Evolutionary conservation across 2,797 vertebrate genomes (phyloP), one percentile per base, ranked within the genome.

Genomic region (Champsocephalus gunnari): DNA sequence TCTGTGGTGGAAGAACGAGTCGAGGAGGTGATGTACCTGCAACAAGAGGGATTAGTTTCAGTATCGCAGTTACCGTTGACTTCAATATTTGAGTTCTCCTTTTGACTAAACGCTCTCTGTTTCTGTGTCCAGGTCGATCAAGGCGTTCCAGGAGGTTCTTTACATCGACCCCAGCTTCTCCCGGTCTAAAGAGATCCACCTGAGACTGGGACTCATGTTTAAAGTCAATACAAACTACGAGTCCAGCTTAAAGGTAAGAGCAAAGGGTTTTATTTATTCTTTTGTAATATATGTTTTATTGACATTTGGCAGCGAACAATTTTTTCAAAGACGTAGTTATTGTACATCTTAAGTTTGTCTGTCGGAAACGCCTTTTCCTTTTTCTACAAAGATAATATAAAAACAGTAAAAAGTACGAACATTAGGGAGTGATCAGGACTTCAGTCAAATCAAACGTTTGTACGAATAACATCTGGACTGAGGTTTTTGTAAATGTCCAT

Each of bases 121-220:
- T 51, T n/a, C 11, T 53, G 69, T 79, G 88, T 79, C 63, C 92
- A 99, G 98, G 97, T 97, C 98, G 92, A 99, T 99, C 95, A 99
- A 99, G 94, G 97, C 97, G 79, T 99, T 99, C 96, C 97, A 98
- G 92, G 98, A 99, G 94, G 97, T 99, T 95, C 97, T 99, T 93
- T 99, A 99, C 94, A 96, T 99, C 86, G 95, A 98, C 92, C 97
- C 97, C 88, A 93, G 96, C 91, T 99, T 99, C 95, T 97, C 96
- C 87, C 95, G 96, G 92, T 96, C 95, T 90, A 99, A 99, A 94
- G 98, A 99, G 94, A 97, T 99, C 93, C 97, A 99, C 90, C 96
- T 99, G 92, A 96, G 98, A 89, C 96, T 99, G 94, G 98, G 96
- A 87, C 95, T 99, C 92, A 99, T 99, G 96, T 99, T 99, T 93